Evolutionary conservation across 2,113 vertebrate genomes (phyloP).

Genomic region (Siniperca knerii): DNA sequence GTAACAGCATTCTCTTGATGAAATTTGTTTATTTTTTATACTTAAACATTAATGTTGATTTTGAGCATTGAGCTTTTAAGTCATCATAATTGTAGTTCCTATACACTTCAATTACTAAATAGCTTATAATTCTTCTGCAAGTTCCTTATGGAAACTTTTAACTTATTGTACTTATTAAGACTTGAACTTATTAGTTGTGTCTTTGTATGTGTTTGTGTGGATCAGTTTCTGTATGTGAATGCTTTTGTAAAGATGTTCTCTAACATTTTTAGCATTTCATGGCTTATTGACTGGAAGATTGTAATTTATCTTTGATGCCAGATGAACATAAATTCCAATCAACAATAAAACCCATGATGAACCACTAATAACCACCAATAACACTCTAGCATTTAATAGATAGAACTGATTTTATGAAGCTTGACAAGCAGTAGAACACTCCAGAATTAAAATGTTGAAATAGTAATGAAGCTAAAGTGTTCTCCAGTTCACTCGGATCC

Average conservation of each 20-base stretch:
- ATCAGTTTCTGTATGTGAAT: not conserved
- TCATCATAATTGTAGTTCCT: not conserved
- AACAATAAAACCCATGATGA: constrained; percentile 9
- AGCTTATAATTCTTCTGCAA: not conserved
- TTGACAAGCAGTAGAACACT: not conserved
- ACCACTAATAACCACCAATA: not conserved
- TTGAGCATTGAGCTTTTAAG: too few species aligned
- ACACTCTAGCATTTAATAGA: not conserved
- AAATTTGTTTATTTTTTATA: not conserved
- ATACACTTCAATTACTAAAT: not conserved
- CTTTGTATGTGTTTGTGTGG: not conserved
- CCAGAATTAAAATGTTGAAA: not conserved
- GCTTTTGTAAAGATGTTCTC: not conserved
- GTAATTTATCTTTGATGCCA: constrained; percentile 7
- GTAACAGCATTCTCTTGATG: not conserved
- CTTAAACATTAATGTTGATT: too few species aligned
- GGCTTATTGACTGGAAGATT: constrained; percentile 10
- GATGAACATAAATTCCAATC: not conserved
- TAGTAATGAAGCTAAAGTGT: not conserved
- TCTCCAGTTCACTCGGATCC: not conserved
- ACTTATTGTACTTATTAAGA: not conserved
- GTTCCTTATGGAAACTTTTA: not conserved
- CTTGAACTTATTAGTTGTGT: not conserved
- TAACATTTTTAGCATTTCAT: not conserved
- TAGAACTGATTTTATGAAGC: not conserved